A percentile compares a stretch with the other conserved stretches of the same genome.
Conservation (phyloP, 2,888 invertebrate genomes). For the Caenorhabditis macrosperma region DNA sequence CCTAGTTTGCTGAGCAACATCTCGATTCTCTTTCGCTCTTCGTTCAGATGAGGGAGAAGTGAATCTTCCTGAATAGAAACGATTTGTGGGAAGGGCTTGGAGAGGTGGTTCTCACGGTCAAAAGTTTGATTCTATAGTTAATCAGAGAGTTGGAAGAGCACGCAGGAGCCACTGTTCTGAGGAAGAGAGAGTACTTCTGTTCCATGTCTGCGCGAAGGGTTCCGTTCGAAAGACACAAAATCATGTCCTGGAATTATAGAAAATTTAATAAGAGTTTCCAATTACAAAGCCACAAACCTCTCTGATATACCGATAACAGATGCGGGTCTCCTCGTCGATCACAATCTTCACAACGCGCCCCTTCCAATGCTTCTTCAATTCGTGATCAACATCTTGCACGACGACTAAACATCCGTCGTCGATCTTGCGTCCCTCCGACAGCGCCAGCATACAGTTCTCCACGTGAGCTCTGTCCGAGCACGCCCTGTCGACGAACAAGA, state of each 20-base stretch:
- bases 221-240: conserved; percentile 20
- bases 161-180: conserved; percentile 35
- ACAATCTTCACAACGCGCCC: conserved; percentile 43
- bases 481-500: conserved; percentile 42
- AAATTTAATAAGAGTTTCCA: not conserved
- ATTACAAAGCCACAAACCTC: conserved; percentile 2
- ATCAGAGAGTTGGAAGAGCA: conserved; percentile 45
- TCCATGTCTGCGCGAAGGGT: conserved; percentile 32
- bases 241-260: conserved; percentile 22
- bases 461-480: conserved; percentile 24
- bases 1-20: conserved; percentile 24
- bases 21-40: conserved; percentile 38
- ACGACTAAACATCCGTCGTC: conserved; percentile 49
- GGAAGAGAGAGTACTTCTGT: conserved; percentile 23
- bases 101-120: conserved; percentile 11
- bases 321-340: conserved; percentile 60
- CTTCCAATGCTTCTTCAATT: conserved; percentile 46
- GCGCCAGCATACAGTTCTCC: conserved; percentile 43
- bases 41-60: conserved; percentile 43
- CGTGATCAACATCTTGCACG: conserved; percentile 40
- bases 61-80: conserved; percentile 25
- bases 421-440: conserved; percentile 49
- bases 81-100: not conserved
- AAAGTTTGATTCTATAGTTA: conserved; percentile 27
- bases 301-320: conserved; percentile 43